These are phyloP conservation scores for Cherax destructor DNA, from an alignment of 1,140 invertebrate genomes.

Conservation along the genomic window DNA sequence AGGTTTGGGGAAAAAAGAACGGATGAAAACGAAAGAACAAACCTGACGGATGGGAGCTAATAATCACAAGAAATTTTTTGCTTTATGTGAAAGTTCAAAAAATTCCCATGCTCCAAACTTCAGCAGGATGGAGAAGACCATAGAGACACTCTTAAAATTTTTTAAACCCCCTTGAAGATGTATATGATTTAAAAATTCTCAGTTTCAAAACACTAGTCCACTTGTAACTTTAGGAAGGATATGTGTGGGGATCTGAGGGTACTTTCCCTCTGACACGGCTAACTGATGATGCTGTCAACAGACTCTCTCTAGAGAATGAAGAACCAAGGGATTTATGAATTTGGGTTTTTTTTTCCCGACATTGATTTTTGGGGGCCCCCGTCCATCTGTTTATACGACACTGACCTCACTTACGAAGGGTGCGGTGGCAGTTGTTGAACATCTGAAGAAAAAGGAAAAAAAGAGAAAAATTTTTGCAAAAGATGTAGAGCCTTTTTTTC, in stretches of 20 bases:
- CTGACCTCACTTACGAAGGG: not conserved
- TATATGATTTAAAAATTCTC: not conserved
- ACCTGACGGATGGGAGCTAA: slow-evolving; percentile 6
- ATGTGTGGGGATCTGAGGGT: slow-evolving; percentile 25
- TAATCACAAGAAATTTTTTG: slow-evolving; percentile 8
- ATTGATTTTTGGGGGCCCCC: not conserved
- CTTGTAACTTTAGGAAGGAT: slow-evolving; percentile 5
- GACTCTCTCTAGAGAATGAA: too few species aligned
- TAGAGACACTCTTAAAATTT: not conserved
- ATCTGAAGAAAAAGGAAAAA: not conserved
- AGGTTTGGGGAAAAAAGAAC: not conserved
- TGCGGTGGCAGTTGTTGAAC: not conserved
- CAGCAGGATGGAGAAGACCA: not conserved
- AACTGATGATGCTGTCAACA: not conserved
- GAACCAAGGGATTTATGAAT: not conserved
- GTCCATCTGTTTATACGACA: not conserved
- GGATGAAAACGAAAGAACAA: not conserved
- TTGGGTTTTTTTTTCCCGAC: not conserved
- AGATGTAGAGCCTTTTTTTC: not conserved
- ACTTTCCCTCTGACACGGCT: not conserved
- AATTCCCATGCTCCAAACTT: not conserved
- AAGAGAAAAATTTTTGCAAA: too few species aligned
- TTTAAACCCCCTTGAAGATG: not conserved
- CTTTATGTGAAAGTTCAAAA: not conserved
- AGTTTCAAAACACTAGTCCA: not conserved